Evolutionary conservation across 1,140 invertebrate species (phyloP), one percentile per base, ranked within the genome.

Genomic region (Drosophila asahinai): DNA sequence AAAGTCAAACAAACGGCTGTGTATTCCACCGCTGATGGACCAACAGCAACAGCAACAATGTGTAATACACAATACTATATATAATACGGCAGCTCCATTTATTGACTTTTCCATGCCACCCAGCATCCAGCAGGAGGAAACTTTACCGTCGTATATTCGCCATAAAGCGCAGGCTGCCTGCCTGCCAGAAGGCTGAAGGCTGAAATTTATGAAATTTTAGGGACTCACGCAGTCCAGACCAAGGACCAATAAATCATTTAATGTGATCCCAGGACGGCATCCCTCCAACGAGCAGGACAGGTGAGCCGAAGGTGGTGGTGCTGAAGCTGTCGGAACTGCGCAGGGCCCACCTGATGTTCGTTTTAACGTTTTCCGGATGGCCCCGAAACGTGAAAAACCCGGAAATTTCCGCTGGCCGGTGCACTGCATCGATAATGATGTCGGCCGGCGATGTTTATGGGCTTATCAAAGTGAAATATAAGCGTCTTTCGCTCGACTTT

Each of bases 141-240:
- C 61, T 78, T 84, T 74, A 47, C 65, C 80, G 67, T 57, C 60
- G 52, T 67, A 48, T 59, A 42, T 80, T 77, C 14, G 67, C 67
- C 73, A 81, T 81, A 77, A 81, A 84, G 70, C 58, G 61, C 67
- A 86, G 81, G 74, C 76, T 63, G 77, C 38, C 64, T 78, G 66
- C 67, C 71, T 66, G 72, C 47, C 47, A 52, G 71, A 14, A 40
- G 65, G 64, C 14, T 67, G 54, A 62, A 63, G 58, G 30, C 54
- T 57, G 78, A 86, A 86, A 78, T 84, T 86, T 81, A 86, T 86
- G 82, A 86, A 86, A 86, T 86, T 74, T 86, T 82, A 79, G 81
- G 83, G 67, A 62, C 70, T 67, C 74, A 81, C 78, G 70, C 74
- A 68, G 83, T 78, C 68, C 45, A 81, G 82, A 70, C 76, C 71